Base-by-base conservation (phyloP, 2,888 invertebrate species). In the Brachyopa scutellaris region DNA sequence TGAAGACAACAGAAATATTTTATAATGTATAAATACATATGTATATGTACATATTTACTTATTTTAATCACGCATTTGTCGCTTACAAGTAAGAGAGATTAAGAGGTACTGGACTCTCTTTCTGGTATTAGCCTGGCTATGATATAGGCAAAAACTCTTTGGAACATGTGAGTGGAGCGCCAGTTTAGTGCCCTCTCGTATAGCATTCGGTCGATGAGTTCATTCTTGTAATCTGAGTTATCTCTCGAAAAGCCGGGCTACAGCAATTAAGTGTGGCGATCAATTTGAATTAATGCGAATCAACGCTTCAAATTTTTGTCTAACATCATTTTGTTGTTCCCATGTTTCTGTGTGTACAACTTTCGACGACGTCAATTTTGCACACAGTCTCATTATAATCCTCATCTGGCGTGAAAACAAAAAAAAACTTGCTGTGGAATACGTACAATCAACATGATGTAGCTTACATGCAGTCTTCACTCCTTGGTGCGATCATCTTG, bases 131-230 rank as follows among this genome's bases (percentile, higher is more conserved):
- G 11, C 45, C 26, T 1, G 23, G 17, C 40, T 49, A 17, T 55
- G 33, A 19, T 13, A 9, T 11, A 13, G 11, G n/a, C n/a, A 7
- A 42, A 36, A 6, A 11, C 19, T 59, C 19, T 15, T 31, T 5
- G 21, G 15, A 5, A 8, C 21, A 6, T 21, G 23, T 23, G n/a
- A 38, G 26, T 17, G 17, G n/a, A 9, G 13, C 26, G 3, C 13
- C 13, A 7, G 45, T 19, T 45, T n/a, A 31, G 59, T 4, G n/a
- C n/a, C n/a, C n/a, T n/a, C n/a, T n/a, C n/a, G n/a, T n/a, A n/a
- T n/a, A n/a, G 17, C 49, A 21, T 33, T 67, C 51, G 57, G 23
- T 66, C 23, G 31, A 74, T 76, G 76, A 76, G 51, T 76, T 69
- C 42, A 76, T 69, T 55, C 21, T 53, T 31, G 51, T 51, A 53